A percentile compares a stretch with the other conserved stretches of the same genome.
Evolutionary conservation across 2,888 invertebrate genomes (phyloP).

Genomic region (Drosophila histrio): DNA sequence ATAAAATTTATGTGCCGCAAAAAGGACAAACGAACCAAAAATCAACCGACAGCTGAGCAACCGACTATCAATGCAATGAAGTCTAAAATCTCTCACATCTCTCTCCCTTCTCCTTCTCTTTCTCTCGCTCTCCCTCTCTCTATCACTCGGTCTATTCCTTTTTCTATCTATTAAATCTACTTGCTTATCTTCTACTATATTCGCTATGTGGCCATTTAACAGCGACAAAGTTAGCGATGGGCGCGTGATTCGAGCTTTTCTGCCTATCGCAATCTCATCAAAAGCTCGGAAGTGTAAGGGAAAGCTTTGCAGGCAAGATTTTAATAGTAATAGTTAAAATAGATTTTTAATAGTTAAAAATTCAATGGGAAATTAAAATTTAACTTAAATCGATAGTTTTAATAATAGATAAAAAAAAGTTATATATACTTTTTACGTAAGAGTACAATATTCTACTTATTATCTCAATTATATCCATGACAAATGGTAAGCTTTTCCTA

Average conservation of each 20-base stretch:
- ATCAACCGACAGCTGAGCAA: slow-evolving; percentile 64
- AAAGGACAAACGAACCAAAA: slow-evolving; percentile 59
- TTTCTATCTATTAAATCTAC: slow-evolving; percentile 19
- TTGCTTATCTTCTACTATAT: not conserved
- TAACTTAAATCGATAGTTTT: too few species aligned
- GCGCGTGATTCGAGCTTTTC: not conserved
- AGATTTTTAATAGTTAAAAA: too few species aligned
- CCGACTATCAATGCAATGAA: slow-evolving; percentile 66
- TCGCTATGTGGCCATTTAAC: slow-evolving; percentile 16
- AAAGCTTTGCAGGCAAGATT: too few species aligned
- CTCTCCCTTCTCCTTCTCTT: not conserved
- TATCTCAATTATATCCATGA: too few species aligned
- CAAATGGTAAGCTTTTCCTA: too few species aligned
- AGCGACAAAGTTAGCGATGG: slow-evolving; percentile 16
- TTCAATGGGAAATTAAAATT: too few species aligned
- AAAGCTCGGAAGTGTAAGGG: too few species aligned
- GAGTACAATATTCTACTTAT: too few species aligned
- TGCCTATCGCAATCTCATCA: not conserved
- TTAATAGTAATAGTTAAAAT: too few species aligned
- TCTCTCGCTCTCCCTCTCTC: not conserved
- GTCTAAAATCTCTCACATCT: slow-evolving; percentile 21
- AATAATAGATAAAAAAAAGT: too few species aligned
- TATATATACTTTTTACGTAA: too few species aligned
- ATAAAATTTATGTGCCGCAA: slow-evolving; percentile 72
- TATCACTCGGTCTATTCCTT: not conserved